Evolutionary conservation across 2,113 vertebrate species (phyloP), one percentile per base, ranked within the genome.

Genomic region (Neomonachus schauinslandi): DNA sequence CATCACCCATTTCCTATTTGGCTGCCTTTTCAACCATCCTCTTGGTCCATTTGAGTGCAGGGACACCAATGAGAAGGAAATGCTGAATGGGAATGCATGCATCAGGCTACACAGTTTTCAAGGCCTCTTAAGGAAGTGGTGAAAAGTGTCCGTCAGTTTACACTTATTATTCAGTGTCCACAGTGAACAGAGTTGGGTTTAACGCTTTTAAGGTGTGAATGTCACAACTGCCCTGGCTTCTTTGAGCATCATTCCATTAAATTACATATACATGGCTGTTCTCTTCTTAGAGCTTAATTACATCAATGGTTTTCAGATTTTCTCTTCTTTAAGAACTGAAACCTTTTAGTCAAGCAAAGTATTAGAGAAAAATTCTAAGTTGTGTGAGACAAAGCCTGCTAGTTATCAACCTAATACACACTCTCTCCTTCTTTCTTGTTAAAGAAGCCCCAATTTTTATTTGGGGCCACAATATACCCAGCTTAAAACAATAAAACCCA

Each of bases 331-430:
- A 83, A 89, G 49, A 7, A 91, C 13, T 82, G 28, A 72, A 95
- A 95, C 11, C 24, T 79, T 94, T 91, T 51, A 72, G 89, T 76
- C 18, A 86, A 84, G 59, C 15, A 82, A 82, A 89, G 76, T 79
- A 5, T 86, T 90, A 89, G n/a, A 74, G 63, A 85, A 46, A 55
- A 42, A 51, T 76, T 46, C 24, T 90, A 46, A 49, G 89, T 72
- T 76, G 22, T 69, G 61, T 49, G 26, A 83, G 67, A 94, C 42
- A 63, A 42, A 83, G 22, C 9, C 76, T 53, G 11, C 28, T 94
- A 31, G 1, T 71, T 72, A 39, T 16, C n/a, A 89, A 63, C 4
- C 12, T 49, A 76, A 31, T 39, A 74, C 53, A 9, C 39, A 71
- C 1, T 57, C 2, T 76, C 26, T 11, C 7, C 28, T 72, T 84